Base-by-base conservation (phyloP, 2,797 vertebrate genomes). In the Spinus olivaceus region DNA sequence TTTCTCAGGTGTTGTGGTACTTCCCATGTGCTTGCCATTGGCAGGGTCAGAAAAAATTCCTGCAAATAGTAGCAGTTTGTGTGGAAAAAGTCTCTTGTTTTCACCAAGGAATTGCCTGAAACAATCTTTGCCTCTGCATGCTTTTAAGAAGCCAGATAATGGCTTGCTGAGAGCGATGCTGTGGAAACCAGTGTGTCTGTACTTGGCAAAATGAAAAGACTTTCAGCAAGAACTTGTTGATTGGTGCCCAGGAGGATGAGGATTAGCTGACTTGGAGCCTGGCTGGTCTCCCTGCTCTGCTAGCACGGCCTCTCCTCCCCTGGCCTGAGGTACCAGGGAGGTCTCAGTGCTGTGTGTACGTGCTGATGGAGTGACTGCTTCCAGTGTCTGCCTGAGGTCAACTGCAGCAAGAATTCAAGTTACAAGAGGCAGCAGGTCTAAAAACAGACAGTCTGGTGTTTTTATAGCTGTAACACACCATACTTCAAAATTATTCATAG, bases 281-380 rank as follows among this genome's bases (percentile, higher is more conserved):
- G 81, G 50, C 76, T 87, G 1, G 0, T 64, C 46, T 72, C 61
- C 8, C 32, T 74, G 32, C 88, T 88, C 49, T 56, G 56, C 27
- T 77, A 17, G 22, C n/a, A 10, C 2, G 3, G 8, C 53, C 20
- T 71, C 1, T 35, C 24, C 37, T 84, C 21, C 53, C 32, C 56
- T 87, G 39, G 24, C 24, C 71, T 44, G 49, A 57, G 71, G 32
- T 78, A 49, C 28, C 41, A 63, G 65, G 39, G 69, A 46, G 51
- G 25, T 81, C 81, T 94, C 15, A 1, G 33, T 15, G n/a, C 56
- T 5, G 1, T 0, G 0, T 72, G 23, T 3, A 1, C 0, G 0
- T 82, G 61, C 65, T 95, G 61, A 5, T 54, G 64, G 80, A 57
- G 32, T 2, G 23, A 39, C 54, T 0, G 1, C 49, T 82, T 83